Evolutionary conservation across 1,140 invertebrate genomes (phyloP).

Genomic region (Oedothorax gibbosus): DNA sequence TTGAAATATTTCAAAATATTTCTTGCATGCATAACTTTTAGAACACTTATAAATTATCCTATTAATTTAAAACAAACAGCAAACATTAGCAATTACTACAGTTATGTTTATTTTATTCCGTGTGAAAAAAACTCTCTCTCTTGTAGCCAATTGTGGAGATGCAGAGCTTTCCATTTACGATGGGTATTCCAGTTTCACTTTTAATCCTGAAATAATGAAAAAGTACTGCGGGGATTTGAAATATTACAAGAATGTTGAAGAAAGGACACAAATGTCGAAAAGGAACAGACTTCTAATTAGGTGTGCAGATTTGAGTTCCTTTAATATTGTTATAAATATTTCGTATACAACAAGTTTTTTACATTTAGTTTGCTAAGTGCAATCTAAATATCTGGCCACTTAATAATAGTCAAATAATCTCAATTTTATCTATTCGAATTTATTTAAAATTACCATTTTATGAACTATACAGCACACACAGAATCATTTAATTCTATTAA

Average conservation of each 20-base stretch:
- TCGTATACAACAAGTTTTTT: not conserved
- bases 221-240: constrained; percentile 66
- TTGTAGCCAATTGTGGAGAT: constrained; percentile 64
- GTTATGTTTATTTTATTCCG: too few species aligned
- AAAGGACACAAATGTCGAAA: constrained; percentile 65
- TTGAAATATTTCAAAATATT: too few species aligned
- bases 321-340: not conserved
- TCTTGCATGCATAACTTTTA: too few species aligned
- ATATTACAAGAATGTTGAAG: constrained; percentile 67
- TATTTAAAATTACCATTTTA: too few species aligned
- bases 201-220: constrained; percentile 62
- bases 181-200: constrained; percentile 65
- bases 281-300: constrained; percentile 66
- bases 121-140: not conserved
- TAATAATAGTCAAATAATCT: too few species aligned
- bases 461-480: too few species aligned
- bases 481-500: too few species aligned
- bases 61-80: too few species aligned
- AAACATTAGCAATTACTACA: too few species aligned
- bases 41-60: too few species aligned
- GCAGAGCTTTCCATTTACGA: constrained; percentile 66
- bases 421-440: too few species aligned
- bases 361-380: not conserved
- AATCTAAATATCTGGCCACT: too few species aligned
- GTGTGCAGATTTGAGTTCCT: constrained; percentile 33